Evolutionary conservation across 1,140 invertebrate species (phyloP), one percentile per base, ranked within the genome.

Genomic region (Diorhabda carinulata): DNA sequence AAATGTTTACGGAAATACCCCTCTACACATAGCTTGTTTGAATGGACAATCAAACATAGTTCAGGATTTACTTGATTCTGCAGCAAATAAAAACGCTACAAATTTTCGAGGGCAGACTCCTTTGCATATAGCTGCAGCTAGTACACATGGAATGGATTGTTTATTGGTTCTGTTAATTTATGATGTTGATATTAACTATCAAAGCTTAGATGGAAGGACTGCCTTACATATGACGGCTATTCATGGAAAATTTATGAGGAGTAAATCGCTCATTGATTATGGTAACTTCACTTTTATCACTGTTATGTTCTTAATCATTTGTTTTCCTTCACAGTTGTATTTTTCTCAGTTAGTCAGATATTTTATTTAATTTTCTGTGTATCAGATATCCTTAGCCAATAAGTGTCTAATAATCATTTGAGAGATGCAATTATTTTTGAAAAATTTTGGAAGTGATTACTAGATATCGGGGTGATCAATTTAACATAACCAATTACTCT

Each of bases 171-270:
- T 90, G 41, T 79, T 89, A 41, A 79, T 78, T 8, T 81, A 85
- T 66, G 83, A 84, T 78, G 84, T 84, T 5, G 83, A 84, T 70
- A 82, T 88, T 41, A 87, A 88, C 75, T 81, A 82, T 57, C 84
- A 86, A 74, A 87, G 85, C 70, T 77, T 82, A 58, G 87, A 88
- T 78, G 87, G 87, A 2, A 81, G 86, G 62, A 89, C 88, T n/a
- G 85, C 88, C 5, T 80, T 90, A 40, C 88, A 90, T 73, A 87
- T 90, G 86, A 87, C 87, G 8, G 86, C 88, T 7, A 83, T 89
- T 70, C 86, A 90, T 78, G 88, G 89, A 44, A 81, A 87, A 76
- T 89, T 89, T 77, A 86, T 86, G 3, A 78, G 88, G 61, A 88
- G 88, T 43, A 87, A 89, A 79, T 85, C 83, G 57, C 80, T 90